Evolutionary conservation across 2,888 invertebrate species (phyloP), one percentile per base, ranked within the genome.

Genomic region (Herminia tarsipennalis): DNA sequence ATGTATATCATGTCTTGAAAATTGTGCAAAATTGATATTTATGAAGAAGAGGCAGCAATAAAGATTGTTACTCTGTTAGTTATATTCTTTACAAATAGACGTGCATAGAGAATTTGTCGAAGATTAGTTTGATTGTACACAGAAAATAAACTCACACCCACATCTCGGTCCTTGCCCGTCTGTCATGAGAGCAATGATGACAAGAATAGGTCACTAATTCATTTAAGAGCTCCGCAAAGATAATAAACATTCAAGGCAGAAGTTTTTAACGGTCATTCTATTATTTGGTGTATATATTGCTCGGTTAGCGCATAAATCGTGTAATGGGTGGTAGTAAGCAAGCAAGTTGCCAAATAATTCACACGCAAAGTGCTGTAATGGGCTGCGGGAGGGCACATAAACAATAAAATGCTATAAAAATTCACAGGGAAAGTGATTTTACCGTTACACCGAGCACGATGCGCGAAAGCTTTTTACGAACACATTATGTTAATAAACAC

Each of bases 291-390:
- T 62, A 43, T 51, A 65, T 53, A 60, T 64, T 54, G 59, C 50
- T 43, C 53, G 56, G 62, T 63, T 47, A 69, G 71, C 72, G 68
- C 73, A 82, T 86, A 86, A 86, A 86, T 88, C 80, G 74, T 56
- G 67, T 83, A 85, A 83, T 81, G 85, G 83, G 78, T 63, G 67
- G 68, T 71, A 68, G 36, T 66, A 67, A 50, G 66, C 67, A 55
- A 71, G 78, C 78, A 74, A 80, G 75, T 83, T 83, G 80, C 79
- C 81, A 78, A 85, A 88, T 88, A 88, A 86, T 83, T 88, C 86
- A 88, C 82, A 68, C 75, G 66, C 66, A 78, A 82, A 86, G 79
- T 78, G 75, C 78, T 75, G 69, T 83, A 83, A 85, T 81, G 82
- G 84, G 67, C 68, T 60, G 65, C 56, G 68, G 72, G 71, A 66